A percentile compares a stretch with the other conserved stretches of the same genome.
Conservation (phyloP, 2,888 invertebrate species). For the Spodoptera littoralis region DNA sequence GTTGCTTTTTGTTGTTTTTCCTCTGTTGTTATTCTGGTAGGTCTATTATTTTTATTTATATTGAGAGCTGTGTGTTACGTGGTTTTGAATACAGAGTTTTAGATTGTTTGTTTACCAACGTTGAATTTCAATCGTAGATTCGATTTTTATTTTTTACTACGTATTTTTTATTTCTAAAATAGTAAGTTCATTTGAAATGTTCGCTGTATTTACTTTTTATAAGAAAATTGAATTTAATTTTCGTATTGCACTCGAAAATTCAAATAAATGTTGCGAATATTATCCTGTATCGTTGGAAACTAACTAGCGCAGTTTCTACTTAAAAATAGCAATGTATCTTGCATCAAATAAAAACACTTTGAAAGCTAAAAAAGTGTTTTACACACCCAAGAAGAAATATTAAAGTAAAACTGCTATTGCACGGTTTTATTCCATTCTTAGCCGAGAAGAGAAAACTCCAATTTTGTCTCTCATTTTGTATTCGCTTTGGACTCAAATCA, state of each 20-base stretch:
- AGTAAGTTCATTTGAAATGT: too few species aligned
- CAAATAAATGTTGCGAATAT: too few species aligned
- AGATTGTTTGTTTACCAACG: neutral
- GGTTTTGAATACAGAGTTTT: conserved; percentile 2
- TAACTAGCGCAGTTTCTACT: conserved; percentile 13
- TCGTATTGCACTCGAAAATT: too few species aligned
- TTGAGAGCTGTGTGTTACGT: conserved; percentile 9
- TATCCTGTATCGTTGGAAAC: neutral
- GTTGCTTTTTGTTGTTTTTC: conserved; percentile 28
- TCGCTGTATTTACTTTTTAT: neutral
- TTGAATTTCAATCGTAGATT: too few species aligned
- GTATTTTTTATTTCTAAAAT: too few species aligned
- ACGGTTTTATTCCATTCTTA: conserved; percentile 70
- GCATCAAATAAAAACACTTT: conserved; percentile 44
- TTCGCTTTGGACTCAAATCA: conserved; percentile 74
- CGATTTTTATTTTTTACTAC: too few species aligned
- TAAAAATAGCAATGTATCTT: conserved; percentile 11
- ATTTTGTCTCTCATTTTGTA: conserved; percentile 76
- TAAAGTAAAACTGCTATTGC: conserved; percentile 65
- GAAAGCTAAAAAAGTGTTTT: conserved; percentile 58
- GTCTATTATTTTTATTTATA: conserved; percentile 37
- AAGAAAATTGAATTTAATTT: neutral
- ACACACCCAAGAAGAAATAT: conserved; percentile 66
- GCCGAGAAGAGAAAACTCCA: conserved; percentile 69
- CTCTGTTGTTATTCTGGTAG: conserved; percentile 31